Percentiles rank a stretch among this genome's conserved stretches.
Evolutionary conservation across 2,797 vertebrate species (phyloP).

Genomic region (Diplodus puntazzo): DNA sequence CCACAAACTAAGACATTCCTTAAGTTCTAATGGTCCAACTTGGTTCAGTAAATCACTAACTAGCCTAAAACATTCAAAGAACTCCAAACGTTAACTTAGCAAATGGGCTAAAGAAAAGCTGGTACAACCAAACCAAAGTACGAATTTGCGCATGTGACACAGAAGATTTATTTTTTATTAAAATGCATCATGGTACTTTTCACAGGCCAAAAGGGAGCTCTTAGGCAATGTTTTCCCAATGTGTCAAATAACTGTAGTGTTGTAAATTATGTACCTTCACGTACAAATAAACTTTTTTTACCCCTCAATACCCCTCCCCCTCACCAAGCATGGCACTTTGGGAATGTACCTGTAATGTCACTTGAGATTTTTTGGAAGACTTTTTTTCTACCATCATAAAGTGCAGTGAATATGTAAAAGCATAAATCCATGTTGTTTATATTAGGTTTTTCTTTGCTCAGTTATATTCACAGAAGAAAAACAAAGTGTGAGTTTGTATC

Average conservation of each 20-base stretch:
- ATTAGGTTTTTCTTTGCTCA: conserved; percentile 67
- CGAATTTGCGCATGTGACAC: conserved; percentile 18
- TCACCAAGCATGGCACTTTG: conserved; percentile 68
- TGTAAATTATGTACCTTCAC: conserved; percentile 47
- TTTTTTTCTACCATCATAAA: conserved; percentile 69
- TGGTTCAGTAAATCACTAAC: neutral
- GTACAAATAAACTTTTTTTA: conserved; percentile 58
- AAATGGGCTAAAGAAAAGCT: conserved; percentile 10
- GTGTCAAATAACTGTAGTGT: conserved; percentile 64
- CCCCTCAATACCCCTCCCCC: conserved; percentile 30
- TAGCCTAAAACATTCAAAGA: too few species aligned
- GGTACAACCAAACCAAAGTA: conserved; percentile 35
- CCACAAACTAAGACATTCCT: neutral
- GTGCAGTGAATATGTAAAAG: conserved; percentile 71
- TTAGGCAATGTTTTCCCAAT: conserved; percentile 54
- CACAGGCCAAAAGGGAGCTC: conserved; percentile 65
- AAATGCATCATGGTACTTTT: conserved; percentile 53
- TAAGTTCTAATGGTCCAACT: neutral
- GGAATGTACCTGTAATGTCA: conserved; percentile 69
- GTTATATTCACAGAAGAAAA: conserved; percentile 61
- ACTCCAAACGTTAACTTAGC: too few species aligned
- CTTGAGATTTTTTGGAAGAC: conserved; percentile 48
- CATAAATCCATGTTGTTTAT: conserved; percentile 70
- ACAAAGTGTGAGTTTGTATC: conserved; percentile 73
- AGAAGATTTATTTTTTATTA: conserved; percentile 10